These are phyloP conservation scores for Pelobates fuscus DNA, from an alignment of 2,113 vertebrate genomes.

Conservation along the genomic window DNA sequence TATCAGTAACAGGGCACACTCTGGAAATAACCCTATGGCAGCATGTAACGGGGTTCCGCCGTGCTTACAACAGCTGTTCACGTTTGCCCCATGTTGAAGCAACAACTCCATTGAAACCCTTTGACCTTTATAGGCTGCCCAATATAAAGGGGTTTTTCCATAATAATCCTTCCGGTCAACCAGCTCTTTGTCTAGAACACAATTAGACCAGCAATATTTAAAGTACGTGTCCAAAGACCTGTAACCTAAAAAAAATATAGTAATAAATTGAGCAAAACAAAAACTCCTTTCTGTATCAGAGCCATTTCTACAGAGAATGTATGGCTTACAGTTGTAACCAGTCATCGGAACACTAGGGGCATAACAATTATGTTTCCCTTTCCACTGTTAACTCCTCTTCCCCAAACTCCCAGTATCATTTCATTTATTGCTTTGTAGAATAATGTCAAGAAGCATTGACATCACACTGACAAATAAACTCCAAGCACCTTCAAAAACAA, in stretches of 20 bases:
- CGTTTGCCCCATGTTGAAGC: constrained; percentile 54
- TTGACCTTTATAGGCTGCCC: constrained; percentile 61
- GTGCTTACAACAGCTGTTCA: constrained; percentile 59
- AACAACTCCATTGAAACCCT: constrained; percentile 55
- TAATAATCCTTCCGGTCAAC: constrained; percentile 60
- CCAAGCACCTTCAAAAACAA: too few species aligned
- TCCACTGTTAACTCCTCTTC: too few species aligned
- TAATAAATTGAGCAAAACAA: too few species aligned
- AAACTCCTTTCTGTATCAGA: too few species aligned
- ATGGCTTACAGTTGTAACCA: too few species aligned
- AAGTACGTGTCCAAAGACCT: not conserved
- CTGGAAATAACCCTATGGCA: constrained; percentile 58
- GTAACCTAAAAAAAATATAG: not conserved
- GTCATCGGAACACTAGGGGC: too few species aligned
- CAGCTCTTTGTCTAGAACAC: constrained; percentile 53
- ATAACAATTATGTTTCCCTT: too few species aligned
- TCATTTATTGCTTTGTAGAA: too few species aligned
- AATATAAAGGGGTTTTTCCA: constrained; percentile 59
- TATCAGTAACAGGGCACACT: constrained; percentile 57
- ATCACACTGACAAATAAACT: too few species aligned
- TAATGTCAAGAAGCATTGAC: too few species aligned
- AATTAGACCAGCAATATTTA: not conserved
- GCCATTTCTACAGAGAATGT: too few species aligned
- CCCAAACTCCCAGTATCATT: too few species aligned
- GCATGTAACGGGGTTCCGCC: constrained; percentile 57